A percentile compares a stretch with the other conserved stretches of the same genome.
Conservation (phyloP, 2,113 vertebrate genomes). For the Podocnemis expansa region DNA sequence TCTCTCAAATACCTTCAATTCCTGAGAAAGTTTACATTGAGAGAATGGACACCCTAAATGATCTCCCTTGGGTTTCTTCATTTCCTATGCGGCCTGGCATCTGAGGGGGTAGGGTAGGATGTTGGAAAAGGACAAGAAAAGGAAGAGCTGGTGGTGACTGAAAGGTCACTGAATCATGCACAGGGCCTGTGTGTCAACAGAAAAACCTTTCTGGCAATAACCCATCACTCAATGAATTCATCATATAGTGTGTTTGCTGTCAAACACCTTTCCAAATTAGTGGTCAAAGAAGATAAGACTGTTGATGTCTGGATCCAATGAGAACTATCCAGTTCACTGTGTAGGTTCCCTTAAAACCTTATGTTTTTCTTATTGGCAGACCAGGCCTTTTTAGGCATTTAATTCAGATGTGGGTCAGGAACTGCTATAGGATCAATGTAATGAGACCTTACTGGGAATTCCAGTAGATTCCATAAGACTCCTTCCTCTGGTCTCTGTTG, state of each 20-base stretch:
- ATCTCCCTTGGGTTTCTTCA: neutral
- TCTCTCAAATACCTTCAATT: neutral
- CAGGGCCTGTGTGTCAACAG: neutral
- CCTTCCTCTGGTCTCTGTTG: neutral
- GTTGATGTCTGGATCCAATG: neutral
- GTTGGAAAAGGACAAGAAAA: neutral
- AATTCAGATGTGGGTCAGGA: neutral
- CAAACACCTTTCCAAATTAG: neutral
- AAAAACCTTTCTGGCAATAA: neutral
- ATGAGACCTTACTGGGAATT: neutral
- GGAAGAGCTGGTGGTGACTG: neutral
- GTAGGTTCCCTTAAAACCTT: neutral
- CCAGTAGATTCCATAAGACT: neutral
- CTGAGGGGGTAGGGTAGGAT: neutral
- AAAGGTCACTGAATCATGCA: neutral
- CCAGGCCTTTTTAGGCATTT: neutral
- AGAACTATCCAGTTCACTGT: neutral
- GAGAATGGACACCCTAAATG: neutral
- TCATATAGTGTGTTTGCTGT: neutral
- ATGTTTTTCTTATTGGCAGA: neutral
- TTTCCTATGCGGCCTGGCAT: fast-evolving
- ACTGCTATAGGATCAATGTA: neutral
- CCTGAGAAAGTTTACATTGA: neutral
- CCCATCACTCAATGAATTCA: neutral
- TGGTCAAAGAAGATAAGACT: neutral